These are phyloP conservation scores for Siphonodentalium dalli DNA, from an alignment of 2,888 invertebrate genomes.

Conservation along the genomic window DNA sequence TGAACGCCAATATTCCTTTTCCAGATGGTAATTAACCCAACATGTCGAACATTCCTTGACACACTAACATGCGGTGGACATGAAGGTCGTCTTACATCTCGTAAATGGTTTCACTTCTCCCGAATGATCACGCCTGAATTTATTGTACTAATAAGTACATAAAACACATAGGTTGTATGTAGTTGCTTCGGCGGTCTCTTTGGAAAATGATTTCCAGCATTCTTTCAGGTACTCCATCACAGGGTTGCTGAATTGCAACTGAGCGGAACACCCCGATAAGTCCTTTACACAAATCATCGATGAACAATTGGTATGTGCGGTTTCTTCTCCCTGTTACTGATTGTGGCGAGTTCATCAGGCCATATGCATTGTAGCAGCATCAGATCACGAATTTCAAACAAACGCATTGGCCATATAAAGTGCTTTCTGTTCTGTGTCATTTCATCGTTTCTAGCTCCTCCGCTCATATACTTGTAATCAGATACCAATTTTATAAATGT, in stretches of 20 bases:
- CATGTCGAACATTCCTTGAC: background rate
- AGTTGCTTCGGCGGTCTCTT: slow-evolving; percentile 11
- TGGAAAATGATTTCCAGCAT: slow-evolving; percentile 15
- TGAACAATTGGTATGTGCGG: slow-evolving; percentile 8
- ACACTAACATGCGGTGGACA: no score
- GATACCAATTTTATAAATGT: slow-evolving; percentile 11
- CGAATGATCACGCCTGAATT: background rate
- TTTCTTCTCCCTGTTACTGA: no score
- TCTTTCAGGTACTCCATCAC: slow-evolving; percentile 5
- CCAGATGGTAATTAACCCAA: background rate
- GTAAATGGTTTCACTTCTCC: no score
- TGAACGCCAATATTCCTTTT: background rate
- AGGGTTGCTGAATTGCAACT: background rate
- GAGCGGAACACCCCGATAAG: slow-evolving; percentile 12
- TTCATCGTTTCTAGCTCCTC: slow-evolving; percentile 26
- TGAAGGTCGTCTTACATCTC: no score
- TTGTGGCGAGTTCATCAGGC: no score
- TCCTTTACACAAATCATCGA: slow-evolving; percentile 7
- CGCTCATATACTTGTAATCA: slow-evolving; percentile 25
- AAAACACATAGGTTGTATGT: slow-evolving; percentile 13
- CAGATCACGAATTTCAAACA: no score
- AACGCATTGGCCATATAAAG: no score
- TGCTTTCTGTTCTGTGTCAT: slow-evolving; percentile 20
- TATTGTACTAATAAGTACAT: slow-evolving; percentile 12
- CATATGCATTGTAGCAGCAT: no score